Evolutionary conservation across 1,140 invertebrate genomes (phyloP).

Genomic region (Drosophila biarmipes): DNA sequence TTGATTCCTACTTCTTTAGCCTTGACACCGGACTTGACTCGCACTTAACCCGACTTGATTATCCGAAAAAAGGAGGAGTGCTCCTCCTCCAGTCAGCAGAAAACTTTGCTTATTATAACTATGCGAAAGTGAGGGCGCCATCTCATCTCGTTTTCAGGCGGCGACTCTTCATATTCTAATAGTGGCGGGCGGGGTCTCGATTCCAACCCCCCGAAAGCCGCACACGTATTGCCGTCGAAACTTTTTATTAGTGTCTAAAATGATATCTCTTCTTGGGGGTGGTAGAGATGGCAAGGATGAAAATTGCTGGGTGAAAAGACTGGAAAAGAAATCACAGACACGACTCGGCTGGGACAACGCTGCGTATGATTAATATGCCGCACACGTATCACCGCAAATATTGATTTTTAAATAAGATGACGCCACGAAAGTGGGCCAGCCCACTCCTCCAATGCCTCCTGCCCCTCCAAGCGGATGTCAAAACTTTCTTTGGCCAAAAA

Average conservation of each 20-base stretch:
- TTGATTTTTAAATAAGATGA: conserved; percentile 83
- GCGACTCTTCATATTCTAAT: conserved; percentile 62
- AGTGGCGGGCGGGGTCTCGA: conserved; percentile 7
- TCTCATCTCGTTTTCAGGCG: conserved; percentile 25
- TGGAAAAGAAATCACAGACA: conserved; percentile 67
- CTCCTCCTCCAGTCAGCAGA: conserved; percentile 41
- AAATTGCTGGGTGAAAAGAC: conserved; percentile 21
- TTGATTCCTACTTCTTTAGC: conserved; percentile 72
- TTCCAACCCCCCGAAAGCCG: conserved; percentile 19
- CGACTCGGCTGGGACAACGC: conserved; percentile 56
- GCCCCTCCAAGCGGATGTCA: conserved; percentile 16
- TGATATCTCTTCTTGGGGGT: conserved; percentile 17
- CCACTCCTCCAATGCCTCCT: neutral
- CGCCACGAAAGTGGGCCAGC: conserved; percentile 59
- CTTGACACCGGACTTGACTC: conserved; percentile 63
- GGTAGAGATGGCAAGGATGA: neutral
- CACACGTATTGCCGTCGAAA: conserved; percentile 75
- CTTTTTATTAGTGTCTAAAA: conserved; percentile 76
- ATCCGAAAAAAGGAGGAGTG: conserved; percentile 16
- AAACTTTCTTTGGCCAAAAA: conserved; percentile 59
- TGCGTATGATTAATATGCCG: conserved; percentile 80
- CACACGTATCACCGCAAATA: conserved; percentile 74
- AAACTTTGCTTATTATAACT: conserved; percentile 82
- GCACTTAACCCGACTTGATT: conserved; percentile 44
- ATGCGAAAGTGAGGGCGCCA: conserved; percentile 63